Evolutionary conservation across 2,113 vertebrate species (phyloP).

Genomic region (Ctenomys sociabilis): DNA sequence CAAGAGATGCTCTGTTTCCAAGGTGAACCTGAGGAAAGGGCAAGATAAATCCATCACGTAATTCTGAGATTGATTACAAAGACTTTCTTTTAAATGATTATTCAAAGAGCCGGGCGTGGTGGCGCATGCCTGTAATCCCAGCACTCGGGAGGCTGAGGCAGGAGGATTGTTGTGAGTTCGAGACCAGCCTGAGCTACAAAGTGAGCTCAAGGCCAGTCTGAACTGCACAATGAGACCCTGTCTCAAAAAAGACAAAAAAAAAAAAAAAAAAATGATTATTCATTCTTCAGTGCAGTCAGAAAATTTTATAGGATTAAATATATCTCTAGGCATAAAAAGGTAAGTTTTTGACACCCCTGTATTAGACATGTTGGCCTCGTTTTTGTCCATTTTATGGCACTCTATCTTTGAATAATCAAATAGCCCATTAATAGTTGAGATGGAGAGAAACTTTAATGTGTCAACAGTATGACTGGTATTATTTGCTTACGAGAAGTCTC

Average conservation of each 20-base stretch:
- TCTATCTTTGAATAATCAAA: neutral
- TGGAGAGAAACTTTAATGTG: neutral
- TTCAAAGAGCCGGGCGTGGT: too few relatives aligned
- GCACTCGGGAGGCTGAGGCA: too few relatives aligned
- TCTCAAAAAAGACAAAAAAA: too few relatives aligned
- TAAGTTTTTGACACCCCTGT: neutral
- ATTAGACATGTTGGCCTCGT: neutral
- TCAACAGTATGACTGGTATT: neutral
- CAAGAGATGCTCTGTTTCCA: neutral
- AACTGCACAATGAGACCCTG: too few relatives aligned
- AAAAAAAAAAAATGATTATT: constrained; percentile 18
- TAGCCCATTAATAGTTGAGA: neutral
- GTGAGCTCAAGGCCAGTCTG: too few relatives aligned
- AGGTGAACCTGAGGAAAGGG: neutral
- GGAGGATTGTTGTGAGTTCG: too few relatives aligned
- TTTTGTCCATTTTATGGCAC: neutral
- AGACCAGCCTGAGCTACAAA: too few relatives aligned
- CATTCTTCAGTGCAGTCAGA: neutral
- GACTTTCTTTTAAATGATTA: neutral
- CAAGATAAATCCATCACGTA: neutral
- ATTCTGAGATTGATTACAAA: neutral
- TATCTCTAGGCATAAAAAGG: neutral
- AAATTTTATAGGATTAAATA: neutral
- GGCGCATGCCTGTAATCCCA: too few relatives aligned
- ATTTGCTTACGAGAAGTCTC: neutral